Percentiles rank a stretch among this genome's conserved stretches.
These are phyloP conservation scores for Hydrotaea diabolus DNA, from an alignment of 2,888 invertebrate genomes.

Conservation along the genomic window DNA sequence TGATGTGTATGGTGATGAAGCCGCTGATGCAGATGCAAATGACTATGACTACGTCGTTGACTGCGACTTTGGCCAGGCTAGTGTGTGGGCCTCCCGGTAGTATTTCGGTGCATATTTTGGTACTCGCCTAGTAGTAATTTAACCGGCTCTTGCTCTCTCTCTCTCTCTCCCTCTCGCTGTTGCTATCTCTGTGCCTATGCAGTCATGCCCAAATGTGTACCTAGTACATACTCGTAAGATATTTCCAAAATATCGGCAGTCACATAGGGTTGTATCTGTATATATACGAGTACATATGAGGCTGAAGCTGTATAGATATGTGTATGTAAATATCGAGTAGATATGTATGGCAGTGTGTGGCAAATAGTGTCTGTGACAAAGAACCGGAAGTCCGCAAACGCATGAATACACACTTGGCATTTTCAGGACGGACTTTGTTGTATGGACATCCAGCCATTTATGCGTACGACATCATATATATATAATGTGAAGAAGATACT, in stretches of 20 bases:
- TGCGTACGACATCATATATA: too few species aligned
- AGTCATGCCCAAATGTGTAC: background rate
- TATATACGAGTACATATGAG: too few species aligned
- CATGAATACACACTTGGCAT: slow-evolving; percentile 29
- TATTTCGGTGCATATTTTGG: slow-evolving; percentile 23
- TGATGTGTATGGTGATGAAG: slow-evolving; percentile 14
- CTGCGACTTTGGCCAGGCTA: slow-evolving; percentile 23
- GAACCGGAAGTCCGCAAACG: slow-evolving; percentile 41
- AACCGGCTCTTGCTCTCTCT: background rate
- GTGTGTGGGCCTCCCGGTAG: slow-evolving; percentile 14
- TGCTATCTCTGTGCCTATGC: background rate
- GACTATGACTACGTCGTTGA: background rate
- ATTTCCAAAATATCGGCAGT: background rate
- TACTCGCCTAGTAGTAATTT: slow-evolving; percentile 12
- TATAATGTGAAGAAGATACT: too few species aligned
- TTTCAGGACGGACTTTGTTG: background rate
- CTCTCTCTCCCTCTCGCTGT: too few species aligned
- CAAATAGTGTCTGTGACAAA: slow-evolving; percentile 7
- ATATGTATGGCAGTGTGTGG: background rate
- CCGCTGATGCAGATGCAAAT: background rate
- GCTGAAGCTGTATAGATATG: too few species aligned
- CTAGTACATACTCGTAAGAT: background rate
- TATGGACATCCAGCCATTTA: too few species aligned
- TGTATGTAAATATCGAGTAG: too few species aligned
- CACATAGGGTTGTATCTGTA: background rate